These are phyloP conservation scores for Zygaena filipendulae DNA, from an alignment of 2,888 invertebrate species.

Conservation along the genomic window DNA sequence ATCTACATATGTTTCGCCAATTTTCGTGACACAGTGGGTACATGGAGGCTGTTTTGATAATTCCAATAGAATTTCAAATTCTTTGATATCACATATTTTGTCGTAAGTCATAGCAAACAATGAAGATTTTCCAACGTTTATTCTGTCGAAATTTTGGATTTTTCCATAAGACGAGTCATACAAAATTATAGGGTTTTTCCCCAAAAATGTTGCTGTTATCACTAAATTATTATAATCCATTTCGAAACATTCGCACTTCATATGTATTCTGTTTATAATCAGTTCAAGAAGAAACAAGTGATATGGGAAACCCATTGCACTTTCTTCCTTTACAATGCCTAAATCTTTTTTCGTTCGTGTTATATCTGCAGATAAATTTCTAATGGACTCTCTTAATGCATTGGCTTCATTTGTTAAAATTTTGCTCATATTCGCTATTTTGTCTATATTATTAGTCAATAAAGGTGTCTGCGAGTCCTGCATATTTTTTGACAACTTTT, in stretches of 20 bases:
- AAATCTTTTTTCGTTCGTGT: slow-evolving; percentile 38
- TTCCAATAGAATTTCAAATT: slow-evolving; percentile 40
- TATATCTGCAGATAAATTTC: slow-evolving; percentile 40
- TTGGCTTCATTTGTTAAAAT: slow-evolving; percentile 49
- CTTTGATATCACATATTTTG: slow-evolving; percentile 47
- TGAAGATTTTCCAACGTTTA: slow-evolving; percentile 54
- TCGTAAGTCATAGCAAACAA: slow-evolving; percentile 61
- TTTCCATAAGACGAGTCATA: slow-evolving; percentile 49
- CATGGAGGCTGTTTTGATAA: slow-evolving; percentile 54
- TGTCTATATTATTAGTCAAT: slow-evolving; percentile 38
- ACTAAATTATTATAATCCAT: slow-evolving; percentile 50
- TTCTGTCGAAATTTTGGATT: slow-evolving; percentile 37
- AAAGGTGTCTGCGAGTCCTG: slow-evolving; percentile 22
- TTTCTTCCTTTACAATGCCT: slow-evolving; percentile 21
- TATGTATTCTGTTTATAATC: slow-evolving; percentile 54
- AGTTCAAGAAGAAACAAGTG: slow-evolving; percentile 55
- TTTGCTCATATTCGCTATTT: slow-evolving; percentile 50
- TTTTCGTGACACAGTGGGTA: slow-evolving; percentile 43
- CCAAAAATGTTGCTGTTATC: slow-evolving; percentile 47
- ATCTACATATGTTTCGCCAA: slow-evolving; percentile 49
- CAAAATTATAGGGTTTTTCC: slow-evolving; percentile 45
- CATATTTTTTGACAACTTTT: slow-evolving; percentile 24
- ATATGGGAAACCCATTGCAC: slow-evolving; percentile 47
- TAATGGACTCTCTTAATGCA: slow-evolving; percentile 45
- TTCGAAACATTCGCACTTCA: slow-evolving; percentile 62